These are phyloP conservation scores for Lutjanus campechanus DNA, from an alignment of 2,797 vertebrate species.

Conservation along the genomic window DNA sequence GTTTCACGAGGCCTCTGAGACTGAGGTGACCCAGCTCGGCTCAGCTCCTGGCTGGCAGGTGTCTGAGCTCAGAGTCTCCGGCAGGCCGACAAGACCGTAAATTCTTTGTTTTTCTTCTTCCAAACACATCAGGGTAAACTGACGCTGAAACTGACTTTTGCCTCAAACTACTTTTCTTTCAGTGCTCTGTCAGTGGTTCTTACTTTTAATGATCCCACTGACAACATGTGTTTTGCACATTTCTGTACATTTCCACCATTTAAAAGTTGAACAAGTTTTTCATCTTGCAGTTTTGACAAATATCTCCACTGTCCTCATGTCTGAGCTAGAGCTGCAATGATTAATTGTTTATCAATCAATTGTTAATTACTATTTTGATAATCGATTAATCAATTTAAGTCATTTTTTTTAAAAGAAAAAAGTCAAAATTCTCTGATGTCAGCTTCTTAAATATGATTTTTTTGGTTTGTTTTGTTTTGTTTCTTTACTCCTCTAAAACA, in stretches of 20 bases:
- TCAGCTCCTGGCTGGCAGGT: slow-evolving; percentile 15
- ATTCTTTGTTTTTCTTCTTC: background rate
- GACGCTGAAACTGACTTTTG: too few species aligned
- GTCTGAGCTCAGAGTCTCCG: slow-evolving; percentile 8
- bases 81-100: background rate
- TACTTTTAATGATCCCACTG: background rate
- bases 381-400: too few species aligned
- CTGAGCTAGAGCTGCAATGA: too few species aligned
- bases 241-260: background rate
- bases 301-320: background rate
- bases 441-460: too few species aligned
- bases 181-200: background rate
- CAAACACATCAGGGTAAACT: background rate
- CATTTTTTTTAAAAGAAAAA: too few species aligned
- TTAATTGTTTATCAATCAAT: too few species aligned
- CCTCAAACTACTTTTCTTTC: background rate
- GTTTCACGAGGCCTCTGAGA: slow-evolving; percentile 31
- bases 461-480: too few species aligned
- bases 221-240: background rate
- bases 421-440: too few species aligned
- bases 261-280: too few species aligned
- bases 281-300: too few species aligned
- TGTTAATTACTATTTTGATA: too few species aligned
- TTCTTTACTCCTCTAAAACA: too few species aligned
- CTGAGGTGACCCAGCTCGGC: slow-evolving; percentile 5